Evolutionary conservation across 2,797 vertebrate genomes (phyloP), one percentile per base, ranked within the genome.

Genomic region (Rhincodon typus): DNA sequence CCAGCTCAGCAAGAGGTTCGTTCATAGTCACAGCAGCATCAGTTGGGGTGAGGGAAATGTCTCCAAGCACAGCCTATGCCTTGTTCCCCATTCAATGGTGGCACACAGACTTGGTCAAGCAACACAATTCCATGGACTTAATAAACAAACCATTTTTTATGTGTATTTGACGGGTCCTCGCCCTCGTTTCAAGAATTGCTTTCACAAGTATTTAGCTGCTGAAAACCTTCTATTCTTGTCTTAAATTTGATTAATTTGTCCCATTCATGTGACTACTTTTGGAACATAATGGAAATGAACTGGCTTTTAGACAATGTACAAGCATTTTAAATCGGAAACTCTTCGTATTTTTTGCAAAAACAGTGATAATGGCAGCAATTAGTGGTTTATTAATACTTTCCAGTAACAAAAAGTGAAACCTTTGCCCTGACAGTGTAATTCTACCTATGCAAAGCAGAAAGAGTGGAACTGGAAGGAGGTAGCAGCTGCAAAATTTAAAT

Each of bases 161-260:
- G 97, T 97, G 97, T 96, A 96, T 98, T 97, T 98, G 98, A 98
- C 97, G 97, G 97, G 96, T 96, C 96, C 97, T 97, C 97, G 96
- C 97, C 96, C 96, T 30, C 8, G 96, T 97, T 98, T 98, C 97
- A 96, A 97, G 97, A 97, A 97, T 96, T 97, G 97, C 97, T 98
- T 98, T 98, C 97, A 98, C 96, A 96, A 97, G 96, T 53, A 96
- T 97, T 97, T 98, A 97, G 96, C 97, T 97, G 96, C 97, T 96
- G 97, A 98, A 97, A 97, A 97, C 96, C 97, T 97, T 97, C 98
- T 97, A 98, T 98, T 98, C 97, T 97, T 94, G 96, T 66, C 62
- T 97, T 97, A 98, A 98, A 98, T 98, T 98, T 99, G 98, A 99
- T 99, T 99, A 98, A 99, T 99, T 98, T 98, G 98, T 97, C 96